Evolutionary conservation across 2,113 vertebrate genomes (phyloP), one percentile per base, ranked within the genome.

Genomic region (Coregonus clupeaformis): DNA sequence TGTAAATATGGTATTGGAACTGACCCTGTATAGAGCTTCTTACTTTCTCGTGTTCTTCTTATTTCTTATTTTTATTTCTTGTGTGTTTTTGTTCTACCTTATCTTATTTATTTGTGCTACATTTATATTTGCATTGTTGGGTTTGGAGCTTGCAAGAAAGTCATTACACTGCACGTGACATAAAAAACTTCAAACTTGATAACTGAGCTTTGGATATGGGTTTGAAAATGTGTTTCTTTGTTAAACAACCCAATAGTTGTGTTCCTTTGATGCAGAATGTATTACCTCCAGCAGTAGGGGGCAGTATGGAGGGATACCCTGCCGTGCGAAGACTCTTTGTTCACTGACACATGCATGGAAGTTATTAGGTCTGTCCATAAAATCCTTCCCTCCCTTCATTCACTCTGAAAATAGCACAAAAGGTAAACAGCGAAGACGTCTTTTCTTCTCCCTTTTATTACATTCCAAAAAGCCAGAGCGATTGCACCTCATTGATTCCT

Each of bases 401-500:
- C n/a, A 30, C 30, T 79, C 60, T 68, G 64, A 9, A 52, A 49
- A 49, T 49, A 16, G 47, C 68, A 69, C 25, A 70, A 32, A 77
- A 52, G 52, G 45, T 63, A 71, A 42, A 42, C 36, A 11, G 36
- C 36, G 9, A 32, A 65, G 3, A 25, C 25, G 49, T 29, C 30
- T 25, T 79, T 72, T 73, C 64, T 27, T 77, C 72, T 25, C 69
- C 60, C 80, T 69, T 74, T 79, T 68, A 62, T 76, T 76, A 75
- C 73, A 12, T 77, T 75, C 73, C 71, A 42, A 71, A 69, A 52
- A 68, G 32, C 52, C 11, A 30, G 30, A 67, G 79, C 71, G 74
- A 85, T 78, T 78, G 86, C 76, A 83, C 75, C 79, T 80, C 89
- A 91, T 86, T 84, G 90, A 91, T 91, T 86, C 72, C 49, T 89